Conservation (phyloP, 2,888 invertebrate genomes). For the Monochamus alternatus region DNA sequence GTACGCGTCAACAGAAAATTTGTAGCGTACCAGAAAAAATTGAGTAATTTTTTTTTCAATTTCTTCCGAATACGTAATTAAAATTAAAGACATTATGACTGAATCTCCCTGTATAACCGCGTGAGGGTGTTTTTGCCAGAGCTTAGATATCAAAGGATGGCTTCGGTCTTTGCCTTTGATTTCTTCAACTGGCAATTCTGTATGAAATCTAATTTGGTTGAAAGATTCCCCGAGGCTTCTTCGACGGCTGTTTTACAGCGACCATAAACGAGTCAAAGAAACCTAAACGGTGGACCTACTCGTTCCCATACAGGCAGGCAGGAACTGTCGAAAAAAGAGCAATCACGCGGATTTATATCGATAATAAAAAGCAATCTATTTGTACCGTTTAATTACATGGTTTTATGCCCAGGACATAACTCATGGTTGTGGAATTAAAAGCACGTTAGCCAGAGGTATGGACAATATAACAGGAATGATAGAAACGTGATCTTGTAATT, state of each 20-base stretch:
- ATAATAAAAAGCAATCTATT: constrained; percentile 30
- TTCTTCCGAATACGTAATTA: too few species aligned
- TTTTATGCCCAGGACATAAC: constrained; percentile 39
- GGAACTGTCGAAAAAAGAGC: constrained; percentile 8
- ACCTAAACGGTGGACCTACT: neutral
- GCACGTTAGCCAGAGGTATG: constrained; percentile 58
- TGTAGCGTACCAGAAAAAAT: too few species aligned
- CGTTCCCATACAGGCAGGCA: neutral
- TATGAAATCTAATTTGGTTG: neutral
- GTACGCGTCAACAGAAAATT: too few species aligned
- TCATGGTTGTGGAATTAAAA: constrained; percentile 49
- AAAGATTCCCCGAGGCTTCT: neutral
- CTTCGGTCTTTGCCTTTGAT: too few species aligned
- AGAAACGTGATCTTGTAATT: constrained; percentile 68
- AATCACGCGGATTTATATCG: constrained; percentile 17
- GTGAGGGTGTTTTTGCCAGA: too few species aligned
- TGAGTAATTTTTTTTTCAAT: too few species aligned
- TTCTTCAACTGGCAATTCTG: neutral
- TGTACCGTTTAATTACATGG: constrained; percentile 26
- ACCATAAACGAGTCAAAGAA: neutral
- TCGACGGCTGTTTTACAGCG: neutral
- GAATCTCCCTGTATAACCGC: too few species aligned
- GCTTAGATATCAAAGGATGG: too few species aligned
- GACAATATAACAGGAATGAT: constrained; percentile 67
- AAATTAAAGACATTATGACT: too few species aligned